Evolutionary conservation across 2,888 invertebrate genomes (phyloP).

Genomic region (Himalopsyche kuldschensis): DNA sequence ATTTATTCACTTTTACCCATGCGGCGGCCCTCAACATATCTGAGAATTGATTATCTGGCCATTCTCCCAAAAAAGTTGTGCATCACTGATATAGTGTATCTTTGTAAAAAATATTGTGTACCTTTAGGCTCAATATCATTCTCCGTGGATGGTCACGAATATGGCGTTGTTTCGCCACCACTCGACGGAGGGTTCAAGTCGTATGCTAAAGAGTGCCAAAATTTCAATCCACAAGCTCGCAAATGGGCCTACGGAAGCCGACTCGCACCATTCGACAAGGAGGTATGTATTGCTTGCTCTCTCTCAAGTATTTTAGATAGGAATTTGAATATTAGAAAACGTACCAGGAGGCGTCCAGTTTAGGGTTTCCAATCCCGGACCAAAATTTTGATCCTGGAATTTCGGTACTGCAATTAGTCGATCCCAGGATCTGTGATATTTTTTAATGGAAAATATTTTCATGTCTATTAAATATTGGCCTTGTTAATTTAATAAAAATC

Average conservation of each 20-base stretch:
- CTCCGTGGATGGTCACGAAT: not conserved
- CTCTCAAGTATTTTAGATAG: no score
- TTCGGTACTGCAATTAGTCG: no score
- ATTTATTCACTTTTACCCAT: not conserved
- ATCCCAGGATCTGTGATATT: no score
- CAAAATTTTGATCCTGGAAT: no score
- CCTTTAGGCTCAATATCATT: not conserved
- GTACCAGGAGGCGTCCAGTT: no score
- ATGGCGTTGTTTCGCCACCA: not conserved
- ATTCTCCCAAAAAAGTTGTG: no score
- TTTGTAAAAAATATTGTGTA: not conserved
- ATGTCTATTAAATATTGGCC: no score
- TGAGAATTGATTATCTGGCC: no score
- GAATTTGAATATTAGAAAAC: not conserved
- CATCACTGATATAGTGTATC: not conserved
- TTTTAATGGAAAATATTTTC: no score
- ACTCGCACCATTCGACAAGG: not conserved
- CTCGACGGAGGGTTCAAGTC: not conserved
- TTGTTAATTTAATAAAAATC: no score
- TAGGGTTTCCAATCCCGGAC: not conserved
- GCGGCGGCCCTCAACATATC: no score
- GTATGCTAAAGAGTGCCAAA: not conserved
- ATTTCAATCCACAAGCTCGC: not conserved
- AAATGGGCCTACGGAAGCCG: not conserved
- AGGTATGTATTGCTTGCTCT: not conserved